A percentile compares a stretch with the other conserved stretches of the same genome.
Conservation (phyloP, 2,113 vertebrate genomes). For the Benitochromis conjunctus region DNA sequence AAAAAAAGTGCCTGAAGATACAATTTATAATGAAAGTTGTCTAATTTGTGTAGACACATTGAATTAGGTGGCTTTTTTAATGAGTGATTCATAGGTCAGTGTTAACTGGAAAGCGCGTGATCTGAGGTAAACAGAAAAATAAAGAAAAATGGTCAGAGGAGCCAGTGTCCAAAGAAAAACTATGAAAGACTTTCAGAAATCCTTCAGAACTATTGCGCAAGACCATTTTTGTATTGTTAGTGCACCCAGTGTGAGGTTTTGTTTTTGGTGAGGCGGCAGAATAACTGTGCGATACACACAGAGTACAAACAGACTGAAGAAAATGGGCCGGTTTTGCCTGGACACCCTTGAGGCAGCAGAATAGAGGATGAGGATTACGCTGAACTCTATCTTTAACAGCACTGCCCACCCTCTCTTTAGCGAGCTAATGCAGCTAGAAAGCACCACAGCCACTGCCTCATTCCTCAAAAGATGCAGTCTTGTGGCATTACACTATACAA, state of each 20-base stretch:
- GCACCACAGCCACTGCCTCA: background rate
- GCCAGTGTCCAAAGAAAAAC: background rate
- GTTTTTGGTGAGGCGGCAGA: background rate
- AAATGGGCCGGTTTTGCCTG: slow-evolving; percentile 3
- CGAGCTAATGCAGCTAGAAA: background rate
- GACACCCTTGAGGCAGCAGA: slow-evolving; percentile 25
- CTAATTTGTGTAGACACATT: background rate
- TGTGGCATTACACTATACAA: background rate
- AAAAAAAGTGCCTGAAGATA: background rate
- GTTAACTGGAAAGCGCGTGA: background rate
- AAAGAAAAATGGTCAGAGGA: background rate
- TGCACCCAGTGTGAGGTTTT: background rate
- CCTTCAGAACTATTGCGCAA: background rate
- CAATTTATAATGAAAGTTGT: background rate
- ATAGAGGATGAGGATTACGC: slow-evolving; percentile 22
- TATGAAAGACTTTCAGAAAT: background rate
- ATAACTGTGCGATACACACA: background rate
- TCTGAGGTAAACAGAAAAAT: background rate
- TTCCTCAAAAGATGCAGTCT: background rate
- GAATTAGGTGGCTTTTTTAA: background rate
- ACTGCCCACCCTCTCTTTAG: slow-evolving; percentile 3
- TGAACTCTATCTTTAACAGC: slow-evolving; percentile 16
- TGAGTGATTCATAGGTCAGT: background rate
- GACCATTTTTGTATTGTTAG: background rate
- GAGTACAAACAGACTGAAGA: slow-evolving; percentile 13